Percentiles rank a stretch among this genome's conserved stretches.
These are phyloP conservation scores for Lepidurus apus DNA, from an alignment of 1,140 invertebrate species.

Conservation along the genomic window DNA sequence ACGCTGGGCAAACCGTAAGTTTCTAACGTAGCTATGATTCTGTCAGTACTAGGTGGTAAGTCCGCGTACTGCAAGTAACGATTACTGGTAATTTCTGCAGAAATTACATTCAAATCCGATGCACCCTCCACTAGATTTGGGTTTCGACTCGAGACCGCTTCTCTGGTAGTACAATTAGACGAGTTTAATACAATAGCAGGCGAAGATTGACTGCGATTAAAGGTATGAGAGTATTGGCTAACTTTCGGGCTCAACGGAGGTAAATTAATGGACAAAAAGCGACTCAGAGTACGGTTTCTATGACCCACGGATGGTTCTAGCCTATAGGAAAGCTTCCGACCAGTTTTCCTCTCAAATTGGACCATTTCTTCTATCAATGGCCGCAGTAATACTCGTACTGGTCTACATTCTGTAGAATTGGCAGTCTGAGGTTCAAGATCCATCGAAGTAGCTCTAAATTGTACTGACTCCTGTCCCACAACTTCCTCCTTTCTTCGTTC, in stretches of 20 bases:
- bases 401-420: neutral
- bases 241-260: neutral
- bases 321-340: neutral
- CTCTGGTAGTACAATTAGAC: neutral
- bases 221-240: neutral
- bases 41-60: neutral
- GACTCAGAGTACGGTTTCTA: too few relatives aligned
- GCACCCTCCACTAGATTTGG: neutral
- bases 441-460: too few relatives aligned
- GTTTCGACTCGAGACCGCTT: neutral
- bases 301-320: neutral
- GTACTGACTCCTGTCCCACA: too few relatives aligned
- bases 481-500: too few relatives aligned
- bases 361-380: neutral
- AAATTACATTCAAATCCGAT: neutral
- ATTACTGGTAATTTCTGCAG: neutral
- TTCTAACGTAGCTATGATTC: neutral
- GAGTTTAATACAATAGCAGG: neutral
- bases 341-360: neutral
- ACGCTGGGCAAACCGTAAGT: slow-evolving; percentile 3
- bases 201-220: neutral
- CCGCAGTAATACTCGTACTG: neutral
- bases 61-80: neutral
- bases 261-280: neutral
- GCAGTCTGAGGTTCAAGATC: too few relatives aligned